A percentile compares a stretch with the other conserved stretches of the same genome.
Evolutionary conservation across 2,888 invertebrate genomes (phyloP).

Genomic region (Mycogona germanica): DNA sequence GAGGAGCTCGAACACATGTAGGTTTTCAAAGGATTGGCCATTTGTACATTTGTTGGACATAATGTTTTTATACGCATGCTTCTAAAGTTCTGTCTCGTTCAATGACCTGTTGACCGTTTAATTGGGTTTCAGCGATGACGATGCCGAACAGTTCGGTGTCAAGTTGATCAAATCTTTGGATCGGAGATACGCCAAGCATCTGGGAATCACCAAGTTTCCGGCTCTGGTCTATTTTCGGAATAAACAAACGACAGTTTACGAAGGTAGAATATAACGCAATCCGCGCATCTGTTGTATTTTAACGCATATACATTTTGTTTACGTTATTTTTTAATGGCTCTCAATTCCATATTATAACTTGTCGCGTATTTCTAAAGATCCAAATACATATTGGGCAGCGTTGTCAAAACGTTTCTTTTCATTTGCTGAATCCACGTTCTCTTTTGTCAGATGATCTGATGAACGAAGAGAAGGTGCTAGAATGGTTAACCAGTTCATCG

Average conservation of each 20-base stretch:
- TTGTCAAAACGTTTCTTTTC: neutral
- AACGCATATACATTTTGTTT: neutral
- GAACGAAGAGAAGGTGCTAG: constrained; percentile 87
- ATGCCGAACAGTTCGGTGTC: constrained; percentile 86
- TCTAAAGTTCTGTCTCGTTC: too few species aligned
- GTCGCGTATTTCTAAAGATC: neutral
- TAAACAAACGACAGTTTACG: constrained; percentile 91
- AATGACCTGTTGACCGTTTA: too few species aligned
- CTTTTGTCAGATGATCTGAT: constrained; percentile 66
- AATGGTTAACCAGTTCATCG: constrained; percentile 85
- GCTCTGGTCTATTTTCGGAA: constrained; percentile 94
- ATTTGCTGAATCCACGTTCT: constrained; percentile 22
- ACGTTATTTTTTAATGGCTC: neutral
- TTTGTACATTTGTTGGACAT: too few species aligned
- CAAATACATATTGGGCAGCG: neutral
- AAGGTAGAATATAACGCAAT: constrained; percentile 47
- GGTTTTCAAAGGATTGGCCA: too few species aligned
- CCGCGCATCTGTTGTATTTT: neutral
- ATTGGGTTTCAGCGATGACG: too few species aligned
- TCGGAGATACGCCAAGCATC: constrained; percentile 88
- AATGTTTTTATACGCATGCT: too few species aligned
- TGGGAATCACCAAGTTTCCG: constrained; percentile 91
- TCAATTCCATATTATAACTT: neutral
- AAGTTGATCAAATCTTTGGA: constrained; percentile 94
- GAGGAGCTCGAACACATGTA: constrained; percentile 66